These are phyloP conservation scores for Stictocephala bisonia DNA, from an alignment of 2,888 invertebrate genomes.

Conservation along the genomic window DNA sequence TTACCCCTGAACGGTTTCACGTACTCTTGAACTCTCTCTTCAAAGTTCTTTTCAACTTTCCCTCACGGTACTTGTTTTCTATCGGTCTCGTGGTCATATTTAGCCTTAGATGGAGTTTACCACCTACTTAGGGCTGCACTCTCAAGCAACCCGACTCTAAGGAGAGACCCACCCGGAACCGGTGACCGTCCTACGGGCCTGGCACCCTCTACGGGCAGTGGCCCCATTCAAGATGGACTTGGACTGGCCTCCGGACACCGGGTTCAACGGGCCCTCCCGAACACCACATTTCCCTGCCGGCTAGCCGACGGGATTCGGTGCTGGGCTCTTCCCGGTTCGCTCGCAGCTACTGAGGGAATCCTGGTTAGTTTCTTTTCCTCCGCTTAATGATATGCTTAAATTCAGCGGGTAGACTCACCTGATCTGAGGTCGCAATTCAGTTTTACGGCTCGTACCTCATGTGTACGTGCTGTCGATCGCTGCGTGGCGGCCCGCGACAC, in stretches of 20 bases:
- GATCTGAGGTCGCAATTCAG: slow-evolving; percentile 56
- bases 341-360: slow-evolving; percentile 75
- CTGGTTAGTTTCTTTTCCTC: slow-evolving; percentile 77
- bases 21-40: too few relatives aligned
- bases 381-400: slow-evolving; percentile 75
- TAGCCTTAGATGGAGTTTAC: slow-evolving; percentile 71
- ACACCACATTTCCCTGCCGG: slow-evolving; percentile 56
- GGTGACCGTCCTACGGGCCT: slow-evolving; percentile 62
- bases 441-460: too few relatives aligned
- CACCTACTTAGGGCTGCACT: slow-evolving; percentile 73
- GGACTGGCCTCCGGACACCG: slow-evolving; percentile 47
- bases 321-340: slow-evolving; percentile 73
- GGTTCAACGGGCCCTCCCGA: slow-evolving; percentile 53
- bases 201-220: slow-evolving; percentile 63
- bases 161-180: slow-evolving; percentile 60
- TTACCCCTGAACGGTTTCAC: slow-evolving; percentile 69
- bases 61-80: slow-evolving; percentile 76
- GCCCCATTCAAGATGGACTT: slow-evolving; percentile 63
- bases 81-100: slow-evolving; percentile 75
- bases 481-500: too few relatives aligned
- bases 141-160: slow-evolving; percentile 71
- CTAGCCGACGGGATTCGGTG: slow-evolving; percentile 61
- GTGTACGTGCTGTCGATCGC: too few relatives aligned
- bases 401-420: slow-evolving; percentile 55
- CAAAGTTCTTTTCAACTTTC: slow-evolving; percentile 79